Evolutionary conservation across 2,888 invertebrate species (phyloP).

Genomic region (Xylocampa areola): DNA sequence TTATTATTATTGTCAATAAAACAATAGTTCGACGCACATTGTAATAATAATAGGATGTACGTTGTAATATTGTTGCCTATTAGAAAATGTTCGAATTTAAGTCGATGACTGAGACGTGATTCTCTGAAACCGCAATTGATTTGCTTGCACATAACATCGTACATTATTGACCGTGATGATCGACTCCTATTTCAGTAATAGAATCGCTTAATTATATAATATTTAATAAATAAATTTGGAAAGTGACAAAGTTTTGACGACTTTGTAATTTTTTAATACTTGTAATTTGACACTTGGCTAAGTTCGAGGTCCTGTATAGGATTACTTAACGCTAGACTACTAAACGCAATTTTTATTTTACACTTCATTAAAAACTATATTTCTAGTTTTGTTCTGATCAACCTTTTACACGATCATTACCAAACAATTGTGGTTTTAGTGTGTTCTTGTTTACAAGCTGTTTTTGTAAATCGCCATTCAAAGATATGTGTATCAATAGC

Average conservation of each 20-base stretch:
- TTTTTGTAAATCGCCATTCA: neutral
- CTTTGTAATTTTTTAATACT: too few species aligned
- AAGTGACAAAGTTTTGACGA: too few species aligned
- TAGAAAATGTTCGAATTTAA: slow-evolving; percentile 53
- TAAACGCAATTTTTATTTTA: too few species aligned
- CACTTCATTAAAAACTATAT: too few species aligned
- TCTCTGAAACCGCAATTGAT: slow-evolving; percentile 26
- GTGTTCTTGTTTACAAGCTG: slow-evolving; percentile 25
- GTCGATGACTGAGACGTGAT: slow-evolving; percentile 24
- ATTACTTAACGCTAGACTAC: too few species aligned
- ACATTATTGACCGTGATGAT: too few species aligned
- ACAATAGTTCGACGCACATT: slow-evolving; percentile 31
- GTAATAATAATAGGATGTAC: slow-evolving; percentile 13
- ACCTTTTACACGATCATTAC: neutral
- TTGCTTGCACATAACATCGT: neutral
- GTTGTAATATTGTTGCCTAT: slow-evolving; percentile 38
- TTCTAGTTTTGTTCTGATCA: too few species aligned
- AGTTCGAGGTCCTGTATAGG: too few species aligned
- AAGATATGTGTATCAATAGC: slow-evolving; percentile 17
- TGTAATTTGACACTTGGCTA: too few species aligned
- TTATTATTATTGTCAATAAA: slow-evolving; percentile 29
- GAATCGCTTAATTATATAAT: too few species aligned
- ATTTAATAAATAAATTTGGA: too few species aligned
- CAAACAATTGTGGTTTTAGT: slow-evolving; percentile 17
- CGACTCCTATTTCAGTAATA: too few species aligned